Conservation (phyloP, 2,888 invertebrate species). For the Gari tellinella region DNA sequence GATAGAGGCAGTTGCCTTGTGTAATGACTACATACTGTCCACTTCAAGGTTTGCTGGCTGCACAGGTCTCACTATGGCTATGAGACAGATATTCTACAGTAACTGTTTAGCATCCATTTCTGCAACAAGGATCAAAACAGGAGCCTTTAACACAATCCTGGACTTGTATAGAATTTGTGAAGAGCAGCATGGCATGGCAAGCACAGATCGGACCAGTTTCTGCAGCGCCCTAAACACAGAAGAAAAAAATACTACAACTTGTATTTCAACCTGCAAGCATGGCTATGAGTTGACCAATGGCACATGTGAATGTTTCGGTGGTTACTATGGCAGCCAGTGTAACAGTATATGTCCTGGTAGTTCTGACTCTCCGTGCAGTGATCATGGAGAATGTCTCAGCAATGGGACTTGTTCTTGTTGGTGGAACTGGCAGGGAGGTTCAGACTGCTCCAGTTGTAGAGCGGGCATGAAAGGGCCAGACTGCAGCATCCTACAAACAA, state of each 20-base stretch:
- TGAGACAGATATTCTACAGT: conserved; percentile 35
- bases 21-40: conserved; percentile 19
- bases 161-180: conserved; percentile 56
- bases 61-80: conserved; percentile 34
- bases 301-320: conserved; percentile 61
- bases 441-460: conserved; percentile 60
- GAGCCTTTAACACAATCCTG: conserved; percentile 54
- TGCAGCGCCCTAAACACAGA: conserved; percentile 27
- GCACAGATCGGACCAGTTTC: conserved; percentile 19
- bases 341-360: conserved; percentile 66
- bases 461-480: conserved; percentile 62
- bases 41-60: conserved; percentile 11
- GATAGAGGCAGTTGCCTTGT: conserved; percentile 36
- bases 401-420: conserved; percentile 67
- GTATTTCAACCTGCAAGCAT: conserved; percentile 59
- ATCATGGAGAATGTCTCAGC: conserved; percentile 63
- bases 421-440: conserved; percentile 68
- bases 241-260: conserved; percentile 50
- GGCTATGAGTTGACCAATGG: conserved; percentile 48
- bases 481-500: conserved; percentile 57
- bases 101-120: conserved; percentile 55
- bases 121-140: conserved; percentile 22
- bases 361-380: conserved; percentile 64
- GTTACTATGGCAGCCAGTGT: conserved; percentile 66
- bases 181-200: conserved; percentile 25